Conservation (phyloP, 2,113 vertebrate species). For the Erythrolamprus reginae region DNA sequence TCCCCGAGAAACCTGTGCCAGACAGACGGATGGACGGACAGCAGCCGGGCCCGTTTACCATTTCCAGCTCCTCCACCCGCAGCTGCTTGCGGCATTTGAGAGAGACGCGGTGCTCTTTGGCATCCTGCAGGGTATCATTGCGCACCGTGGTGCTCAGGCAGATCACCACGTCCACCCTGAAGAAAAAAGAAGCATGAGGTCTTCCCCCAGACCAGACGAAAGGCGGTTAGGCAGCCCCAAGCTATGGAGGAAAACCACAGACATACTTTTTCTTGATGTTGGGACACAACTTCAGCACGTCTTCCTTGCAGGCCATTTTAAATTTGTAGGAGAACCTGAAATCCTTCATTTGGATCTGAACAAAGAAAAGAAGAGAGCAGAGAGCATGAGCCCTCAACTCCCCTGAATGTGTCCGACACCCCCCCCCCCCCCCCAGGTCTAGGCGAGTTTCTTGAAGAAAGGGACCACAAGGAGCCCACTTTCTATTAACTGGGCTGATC, state of each 20-base stretch:
- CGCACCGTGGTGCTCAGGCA: constrained; percentile 94
- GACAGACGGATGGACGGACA: rapidly evolving
- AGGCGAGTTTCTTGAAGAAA: not conserved
- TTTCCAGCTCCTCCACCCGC: constrained; percentile 93
- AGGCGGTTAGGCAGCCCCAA: not conserved
- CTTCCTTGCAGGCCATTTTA: constrained; percentile 98
- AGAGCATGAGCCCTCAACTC: not conserved
- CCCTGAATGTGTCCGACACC: too few relatives aligned
- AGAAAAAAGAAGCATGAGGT: not conserved
- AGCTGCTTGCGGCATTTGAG: constrained; percentile 95
- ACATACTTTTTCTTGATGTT: constrained; percentile 98
- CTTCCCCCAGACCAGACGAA: not conserved
- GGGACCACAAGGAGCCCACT: not conserved
- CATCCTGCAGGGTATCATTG: constrained; percentile 94
- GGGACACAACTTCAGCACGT: constrained; percentile 92
- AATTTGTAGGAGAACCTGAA: constrained; percentile 98
- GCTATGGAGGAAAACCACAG: not conserved
- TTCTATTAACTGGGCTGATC: not conserved
- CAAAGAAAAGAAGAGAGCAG: not conserved
- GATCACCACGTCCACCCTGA: constrained; percentile 95
- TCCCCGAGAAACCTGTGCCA: not conserved
- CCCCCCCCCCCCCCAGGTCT: not conserved
- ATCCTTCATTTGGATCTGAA: constrained; percentile 95
- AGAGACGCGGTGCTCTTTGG: constrained; percentile 89
- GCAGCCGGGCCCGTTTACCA: constrained; percentile 71